phyloP scores from a whole-genome alignment of 1,140 invertebrate genomes.

The Fopius arisanus region DNA sequence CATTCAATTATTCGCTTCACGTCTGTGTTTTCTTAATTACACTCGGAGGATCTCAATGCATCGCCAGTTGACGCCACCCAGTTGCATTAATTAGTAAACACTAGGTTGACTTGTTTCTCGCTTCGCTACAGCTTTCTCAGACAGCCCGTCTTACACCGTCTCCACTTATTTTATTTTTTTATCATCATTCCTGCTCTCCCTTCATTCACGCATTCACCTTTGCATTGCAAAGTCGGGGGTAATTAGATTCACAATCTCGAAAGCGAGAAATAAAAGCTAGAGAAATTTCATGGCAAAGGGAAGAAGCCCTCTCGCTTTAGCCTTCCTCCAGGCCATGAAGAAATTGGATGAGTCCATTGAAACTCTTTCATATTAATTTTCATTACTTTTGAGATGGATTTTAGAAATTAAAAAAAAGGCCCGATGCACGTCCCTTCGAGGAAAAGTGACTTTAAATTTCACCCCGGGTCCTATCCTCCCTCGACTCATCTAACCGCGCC shows the following conservation, averaged over 20 bases:
- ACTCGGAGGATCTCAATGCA: background rate
- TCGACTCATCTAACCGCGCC: no score
- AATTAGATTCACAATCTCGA: slow-evolving; percentile 5
- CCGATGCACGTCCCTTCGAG: no score
- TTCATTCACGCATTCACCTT: background rate
- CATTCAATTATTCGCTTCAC: background rate
- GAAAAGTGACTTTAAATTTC: no score
- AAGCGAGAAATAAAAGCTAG: background rate
- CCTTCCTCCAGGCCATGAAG: background rate
- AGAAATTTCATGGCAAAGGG: background rate
- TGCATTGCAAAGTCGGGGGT: background rate
- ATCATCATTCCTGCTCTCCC: background rate
- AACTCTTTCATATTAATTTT: background rate
- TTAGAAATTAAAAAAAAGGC: no score
- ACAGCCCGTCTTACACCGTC: background rate
- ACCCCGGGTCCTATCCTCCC: no score
- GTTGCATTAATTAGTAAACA: background rate
- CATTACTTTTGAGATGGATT: no score
- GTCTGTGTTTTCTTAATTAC: background rate
- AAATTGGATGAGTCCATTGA: background rate
- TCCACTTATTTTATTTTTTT: background rate
- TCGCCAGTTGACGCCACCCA: background rate
- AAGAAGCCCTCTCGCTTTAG: background rate
- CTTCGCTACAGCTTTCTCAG: background rate
- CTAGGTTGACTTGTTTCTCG: background rate